Evolutionary conservation across 2,888 invertebrate species (phyloP).

Genomic region (Meta bourneti): DNA sequence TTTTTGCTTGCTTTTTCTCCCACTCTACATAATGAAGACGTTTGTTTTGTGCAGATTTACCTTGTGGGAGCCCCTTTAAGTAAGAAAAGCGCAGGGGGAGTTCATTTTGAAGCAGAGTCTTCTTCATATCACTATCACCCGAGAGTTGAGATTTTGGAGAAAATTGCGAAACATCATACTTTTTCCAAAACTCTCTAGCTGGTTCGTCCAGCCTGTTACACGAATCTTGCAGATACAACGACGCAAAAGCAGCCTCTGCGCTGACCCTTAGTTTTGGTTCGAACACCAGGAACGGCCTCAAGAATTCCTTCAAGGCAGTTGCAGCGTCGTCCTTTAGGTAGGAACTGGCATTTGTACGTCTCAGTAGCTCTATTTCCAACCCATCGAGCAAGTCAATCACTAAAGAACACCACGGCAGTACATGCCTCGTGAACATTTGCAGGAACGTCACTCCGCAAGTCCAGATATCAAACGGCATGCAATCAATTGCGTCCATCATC

Average conservation of each 20-base stretch:
- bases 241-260: background rate
- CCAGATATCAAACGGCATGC: conserved; percentile 41
- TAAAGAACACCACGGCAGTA: background rate
- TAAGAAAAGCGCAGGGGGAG: too few species aligned
- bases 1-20: too few species aligned
- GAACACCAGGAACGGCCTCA: conserved; percentile 10
- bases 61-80: too few species aligned
- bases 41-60: too few species aligned
- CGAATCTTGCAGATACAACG: conserved; percentile 1
- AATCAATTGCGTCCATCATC: background rate
- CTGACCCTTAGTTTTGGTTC: conserved; percentile 23
- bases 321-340: background rate
- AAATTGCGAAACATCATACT: background rate
- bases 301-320: conserved; percentile 12
- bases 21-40: too few species aligned
- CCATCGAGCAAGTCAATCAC: background rate
- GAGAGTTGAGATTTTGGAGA: too few species aligned
- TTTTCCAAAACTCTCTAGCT: conserved; percentile 54
- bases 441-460: conserved; percentile 31
- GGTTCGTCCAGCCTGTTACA: conserved; percentile 26
- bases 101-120: background rate
- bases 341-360: conserved; percentile 38
- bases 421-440: conserved; percentile 37
- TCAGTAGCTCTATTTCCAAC: background rate
- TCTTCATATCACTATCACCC: background rate